These are phyloP conservation scores for Falco punctatus DNA, from an alignment of 2,113 vertebrate genomes.

Conservation along the genomic window DNA sequence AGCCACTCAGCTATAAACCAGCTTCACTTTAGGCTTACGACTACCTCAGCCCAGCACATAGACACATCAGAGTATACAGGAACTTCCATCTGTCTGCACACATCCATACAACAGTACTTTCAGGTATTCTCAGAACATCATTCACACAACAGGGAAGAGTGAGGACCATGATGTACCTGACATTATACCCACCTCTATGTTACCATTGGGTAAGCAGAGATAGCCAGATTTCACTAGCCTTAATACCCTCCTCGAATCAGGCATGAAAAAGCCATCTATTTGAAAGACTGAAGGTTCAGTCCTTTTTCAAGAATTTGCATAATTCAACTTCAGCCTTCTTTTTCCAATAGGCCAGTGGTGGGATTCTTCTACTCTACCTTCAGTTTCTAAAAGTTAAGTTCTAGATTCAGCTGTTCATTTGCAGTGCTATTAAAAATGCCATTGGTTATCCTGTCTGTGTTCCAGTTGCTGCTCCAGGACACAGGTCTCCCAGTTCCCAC, in stretches of 20 bases:
- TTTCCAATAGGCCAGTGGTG: background rate
- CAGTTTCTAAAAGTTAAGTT: background rate
- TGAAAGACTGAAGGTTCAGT: background rate
- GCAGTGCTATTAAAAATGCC: background rate
- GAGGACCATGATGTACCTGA: background rate
- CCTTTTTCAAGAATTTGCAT: background rate
- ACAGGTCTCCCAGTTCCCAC: background rate
- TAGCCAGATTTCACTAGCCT: background rate
- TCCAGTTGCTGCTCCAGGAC: background rate
- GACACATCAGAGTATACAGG: background rate
- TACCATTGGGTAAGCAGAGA: background rate
- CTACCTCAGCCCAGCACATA: background rate
- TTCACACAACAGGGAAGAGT: background rate
- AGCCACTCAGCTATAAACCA: background rate
- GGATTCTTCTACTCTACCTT: background rate
- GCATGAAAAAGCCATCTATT: background rate
- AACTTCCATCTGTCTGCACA: background rate
- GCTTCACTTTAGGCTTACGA: background rate
- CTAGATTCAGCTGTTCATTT: background rate
- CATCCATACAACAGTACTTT: background rate
- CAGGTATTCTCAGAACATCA: background rate
- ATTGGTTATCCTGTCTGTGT: background rate
- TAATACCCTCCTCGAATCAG: background rate
- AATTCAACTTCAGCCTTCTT: background rate
- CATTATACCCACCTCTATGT: background rate